Conservation (phyloP, 2,113 vertebrate genomes). For the Sclerurus mexicanus region DNA sequence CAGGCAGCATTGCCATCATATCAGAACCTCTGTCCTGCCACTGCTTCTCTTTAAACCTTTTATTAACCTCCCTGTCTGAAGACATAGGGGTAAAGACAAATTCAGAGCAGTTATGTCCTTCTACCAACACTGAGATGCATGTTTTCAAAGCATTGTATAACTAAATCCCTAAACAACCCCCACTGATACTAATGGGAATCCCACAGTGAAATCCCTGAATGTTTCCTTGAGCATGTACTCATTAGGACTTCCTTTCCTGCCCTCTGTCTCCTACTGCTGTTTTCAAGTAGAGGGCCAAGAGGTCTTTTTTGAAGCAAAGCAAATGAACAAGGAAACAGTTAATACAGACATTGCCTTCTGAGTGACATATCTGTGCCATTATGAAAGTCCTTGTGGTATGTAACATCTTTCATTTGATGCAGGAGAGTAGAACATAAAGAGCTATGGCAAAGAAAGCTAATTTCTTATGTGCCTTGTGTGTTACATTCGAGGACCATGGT, state of each 20-base stretch:
- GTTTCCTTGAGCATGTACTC: background rate
- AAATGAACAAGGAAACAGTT: background rate
- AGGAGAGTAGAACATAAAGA: background rate
- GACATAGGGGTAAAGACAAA: background rate
- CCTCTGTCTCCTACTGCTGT: background rate
- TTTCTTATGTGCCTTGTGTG: background rate
- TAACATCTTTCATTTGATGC: background rate
- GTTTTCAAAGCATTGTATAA: background rate
- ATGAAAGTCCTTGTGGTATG: background rate
- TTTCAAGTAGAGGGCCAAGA: background rate
- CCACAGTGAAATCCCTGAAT: background rate
- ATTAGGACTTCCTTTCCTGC: background rate
- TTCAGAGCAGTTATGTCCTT: background rate
- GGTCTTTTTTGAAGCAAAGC: background rate
- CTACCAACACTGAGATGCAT: background rate
- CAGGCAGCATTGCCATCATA: background rate
- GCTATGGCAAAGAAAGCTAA: background rate
- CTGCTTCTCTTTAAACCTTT: background rate
- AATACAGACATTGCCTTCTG: background rate
- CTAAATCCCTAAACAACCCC: background rate
- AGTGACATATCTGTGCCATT: background rate
- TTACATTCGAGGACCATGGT: rapidly evolving
- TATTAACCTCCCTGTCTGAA: background rate
- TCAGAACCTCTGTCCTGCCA: background rate
- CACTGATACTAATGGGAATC: background rate